phyloP scores from a whole-genome alignment of 2,113 vertebrate genomes.

The Enhydra lutris region DNA sequence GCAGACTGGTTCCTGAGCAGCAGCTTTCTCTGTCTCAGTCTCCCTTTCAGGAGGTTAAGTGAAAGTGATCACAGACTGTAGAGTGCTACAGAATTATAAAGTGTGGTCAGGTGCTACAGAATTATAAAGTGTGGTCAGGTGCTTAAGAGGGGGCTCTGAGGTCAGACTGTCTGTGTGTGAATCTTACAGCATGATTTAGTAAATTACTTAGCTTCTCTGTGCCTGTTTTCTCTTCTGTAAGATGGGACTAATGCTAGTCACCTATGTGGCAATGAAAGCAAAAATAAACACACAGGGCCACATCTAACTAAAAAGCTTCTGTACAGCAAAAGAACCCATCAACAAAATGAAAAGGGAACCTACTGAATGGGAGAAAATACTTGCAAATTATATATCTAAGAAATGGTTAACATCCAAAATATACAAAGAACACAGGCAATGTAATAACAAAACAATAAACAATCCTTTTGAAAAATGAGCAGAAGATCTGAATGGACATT shows the following conservation, averaged over 20 bases:
- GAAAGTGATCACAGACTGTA: background rate
- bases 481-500: background rate
- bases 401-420: background rate
- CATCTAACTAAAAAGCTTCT: background rate
- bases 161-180: background rate
- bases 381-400: background rate
- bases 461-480: background rate
- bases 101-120: background rate
- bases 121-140: fast-evolving
- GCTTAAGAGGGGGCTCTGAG: background rate
- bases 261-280: background rate
- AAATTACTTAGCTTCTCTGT: background rate
- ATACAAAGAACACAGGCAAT: background rate
- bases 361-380: background rate
- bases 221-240: background rate
- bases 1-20: background rate
- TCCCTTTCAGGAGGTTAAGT: background rate
- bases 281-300: background rate
- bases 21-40: background rate
- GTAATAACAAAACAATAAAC: background rate
- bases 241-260: background rate
- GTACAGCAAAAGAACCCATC: background rate
- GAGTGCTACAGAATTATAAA: background rate
- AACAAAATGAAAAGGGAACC: background rate
- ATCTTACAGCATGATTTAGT: background rate